A percentile compares a stretch with the other conserved stretches of the same genome.
phyloP scores from a whole-genome alignment of 1,140 invertebrate genomes.

The Portunus trituberculatus region DNA sequence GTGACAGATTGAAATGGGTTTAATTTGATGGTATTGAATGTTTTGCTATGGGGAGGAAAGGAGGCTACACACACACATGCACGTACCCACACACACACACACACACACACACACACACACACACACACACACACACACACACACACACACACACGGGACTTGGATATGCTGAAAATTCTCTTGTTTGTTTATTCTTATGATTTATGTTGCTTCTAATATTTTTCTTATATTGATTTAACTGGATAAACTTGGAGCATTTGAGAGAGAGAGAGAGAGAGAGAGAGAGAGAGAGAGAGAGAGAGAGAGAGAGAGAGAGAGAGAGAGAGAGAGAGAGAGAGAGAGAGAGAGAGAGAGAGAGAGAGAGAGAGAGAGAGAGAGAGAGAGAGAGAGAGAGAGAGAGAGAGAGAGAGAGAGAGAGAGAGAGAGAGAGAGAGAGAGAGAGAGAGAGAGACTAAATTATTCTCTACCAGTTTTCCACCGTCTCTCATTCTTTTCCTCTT shows the following conservation, averaged over 20 bases:
- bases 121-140: not conserved
- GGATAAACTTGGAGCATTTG: too few species aligned
- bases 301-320: not conserved
- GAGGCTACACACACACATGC: too few species aligned
- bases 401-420: not conserved
- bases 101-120: not conserved
- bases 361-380: too few species aligned
- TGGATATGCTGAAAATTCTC: too few species aligned
- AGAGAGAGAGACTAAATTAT: not conserved
- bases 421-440: not conserved
- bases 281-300: constrained; percentile 35
- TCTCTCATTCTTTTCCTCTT: not conserved
- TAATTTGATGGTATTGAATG: too few species aligned
- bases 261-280: constrained; percentile 7
- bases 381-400: not conserved
- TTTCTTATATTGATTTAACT: too few species aligned
- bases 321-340: not conserved
- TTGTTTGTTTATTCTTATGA: too few species aligned
- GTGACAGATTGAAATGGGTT: not conserved
- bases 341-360: not conserved
- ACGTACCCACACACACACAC: not conserved
- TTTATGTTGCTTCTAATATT: too few species aligned
- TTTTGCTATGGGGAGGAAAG: too few species aligned
- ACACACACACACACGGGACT: not conserved
- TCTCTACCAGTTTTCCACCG: not conserved